These are phyloP conservation scores for Pithys albifrons DNA, from an alignment of 2,113 vertebrate species.

Conservation along the genomic window DNA sequence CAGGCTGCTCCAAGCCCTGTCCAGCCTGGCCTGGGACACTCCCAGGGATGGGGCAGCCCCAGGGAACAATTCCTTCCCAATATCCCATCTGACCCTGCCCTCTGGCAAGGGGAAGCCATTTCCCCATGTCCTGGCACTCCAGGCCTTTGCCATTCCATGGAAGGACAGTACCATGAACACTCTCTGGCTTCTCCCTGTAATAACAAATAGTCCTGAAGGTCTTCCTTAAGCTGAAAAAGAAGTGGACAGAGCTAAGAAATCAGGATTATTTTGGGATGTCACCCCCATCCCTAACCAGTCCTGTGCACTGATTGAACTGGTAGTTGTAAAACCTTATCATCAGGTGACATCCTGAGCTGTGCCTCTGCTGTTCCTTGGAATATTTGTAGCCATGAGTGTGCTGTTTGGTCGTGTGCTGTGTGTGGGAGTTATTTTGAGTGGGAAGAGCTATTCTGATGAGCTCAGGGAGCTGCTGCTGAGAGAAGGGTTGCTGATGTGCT, in stretches of 20 bases:
- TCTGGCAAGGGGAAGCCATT: background rate
- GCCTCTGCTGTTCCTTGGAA: background rate
- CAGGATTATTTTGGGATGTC: background rate
- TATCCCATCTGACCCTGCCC: fast-evolving
- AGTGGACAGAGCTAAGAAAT: background rate
- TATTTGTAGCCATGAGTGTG: background rate
- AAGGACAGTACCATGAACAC: background rate
- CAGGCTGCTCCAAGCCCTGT: background rate
- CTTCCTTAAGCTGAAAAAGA: background rate
- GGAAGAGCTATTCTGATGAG: background rate
- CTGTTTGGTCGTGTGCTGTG: background rate
- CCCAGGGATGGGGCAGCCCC: background rate
- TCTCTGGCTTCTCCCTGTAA: fast-evolving
- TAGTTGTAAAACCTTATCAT: background rate
- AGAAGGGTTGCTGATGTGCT: background rate
- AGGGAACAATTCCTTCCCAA: background rate
- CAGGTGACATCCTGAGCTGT: background rate
- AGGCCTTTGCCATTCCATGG: background rate
- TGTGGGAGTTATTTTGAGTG: background rate
- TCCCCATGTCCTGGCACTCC: fast-evolving
- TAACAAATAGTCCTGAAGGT: background rate
- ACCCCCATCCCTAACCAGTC: background rate
- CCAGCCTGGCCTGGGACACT: background rate
- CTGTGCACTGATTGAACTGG: background rate
- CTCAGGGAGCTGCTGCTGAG: background rate